Evolutionary conservation across 37 sponge, comb jelly and placozoan genomes (phyloP).

Genomic region (Spongilla lacustris): DNA sequence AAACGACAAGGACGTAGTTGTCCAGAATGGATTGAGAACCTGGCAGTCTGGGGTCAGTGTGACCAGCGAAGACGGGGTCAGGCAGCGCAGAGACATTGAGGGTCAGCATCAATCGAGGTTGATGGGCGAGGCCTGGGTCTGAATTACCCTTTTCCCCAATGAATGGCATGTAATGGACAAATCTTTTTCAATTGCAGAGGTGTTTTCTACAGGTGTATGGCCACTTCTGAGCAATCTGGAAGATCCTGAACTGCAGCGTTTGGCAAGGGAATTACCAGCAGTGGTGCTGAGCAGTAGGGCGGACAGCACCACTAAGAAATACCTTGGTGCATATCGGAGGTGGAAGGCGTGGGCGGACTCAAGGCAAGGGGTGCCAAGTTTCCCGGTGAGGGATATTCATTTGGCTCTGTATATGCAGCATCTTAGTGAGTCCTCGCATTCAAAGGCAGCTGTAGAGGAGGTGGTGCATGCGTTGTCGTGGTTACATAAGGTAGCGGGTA

Average conservation of each 20-base stretch:
- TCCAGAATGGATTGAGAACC: neutral
- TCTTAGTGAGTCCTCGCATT: constrained; percentile 11
- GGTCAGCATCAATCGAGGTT: neutral
- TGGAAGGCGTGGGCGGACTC: constrained; percentile 40
- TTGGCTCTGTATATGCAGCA: constrained; percentile 30
- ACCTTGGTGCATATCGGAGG: constrained; percentile 28
- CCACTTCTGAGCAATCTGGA: neutral
- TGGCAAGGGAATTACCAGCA: constrained; percentile 22
- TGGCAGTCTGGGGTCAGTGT: neutral
- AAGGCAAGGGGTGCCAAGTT: neutral
- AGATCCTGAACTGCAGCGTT: constrained; percentile 41
- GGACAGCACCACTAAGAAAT: constrained; percentile 36
- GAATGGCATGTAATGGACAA: neutral
- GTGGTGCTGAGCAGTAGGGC: constrained; percentile 27
- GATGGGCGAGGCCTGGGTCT: neutral
- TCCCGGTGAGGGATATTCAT: constrained; percentile 9
- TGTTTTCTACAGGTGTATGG: constrained; percentile 17
- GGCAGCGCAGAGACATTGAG: neutral
- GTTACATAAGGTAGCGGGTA: constrained; percentile 10
- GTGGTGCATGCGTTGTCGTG: constrained; percentile 23
- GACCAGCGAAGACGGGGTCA: neutral
- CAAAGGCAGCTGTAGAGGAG: constrained; percentile 27
- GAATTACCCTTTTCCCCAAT: constrained; percentile 1
- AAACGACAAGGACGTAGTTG: neutral
- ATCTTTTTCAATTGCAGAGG: constrained; percentile 11